Percentiles rank a stretch among this genome's conserved stretches.
These are phyloP conservation scores for Crypturellus tataupa DNA, from an alignment of 2,797 vertebrate genomes.

Conservation along the genomic window DNA sequence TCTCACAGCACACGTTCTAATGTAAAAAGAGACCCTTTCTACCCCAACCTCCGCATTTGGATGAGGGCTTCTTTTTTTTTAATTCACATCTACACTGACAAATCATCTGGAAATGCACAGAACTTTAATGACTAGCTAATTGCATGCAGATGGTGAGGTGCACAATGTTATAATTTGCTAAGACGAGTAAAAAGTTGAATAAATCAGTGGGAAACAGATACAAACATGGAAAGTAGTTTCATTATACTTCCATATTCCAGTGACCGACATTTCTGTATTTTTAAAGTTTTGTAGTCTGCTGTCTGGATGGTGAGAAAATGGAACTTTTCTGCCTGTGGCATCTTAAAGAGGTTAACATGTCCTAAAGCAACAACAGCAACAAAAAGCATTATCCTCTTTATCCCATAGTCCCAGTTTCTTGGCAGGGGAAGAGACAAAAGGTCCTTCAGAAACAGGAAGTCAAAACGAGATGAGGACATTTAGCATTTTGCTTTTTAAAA, in stretches of 20 bases:
- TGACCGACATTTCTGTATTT: constrained; percentile 24
- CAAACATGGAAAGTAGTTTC: constrained; percentile 7
- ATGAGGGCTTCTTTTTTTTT: not conserved
- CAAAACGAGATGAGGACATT: not conserved
- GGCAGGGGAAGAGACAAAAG: not conserved
- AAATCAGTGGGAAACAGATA: not conserved
- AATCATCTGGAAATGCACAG: not conserved
- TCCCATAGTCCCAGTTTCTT: not conserved
- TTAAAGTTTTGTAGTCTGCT: not conserved
- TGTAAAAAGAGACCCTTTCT: not conserved
- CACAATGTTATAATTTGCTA: not conserved
- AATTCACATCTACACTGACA: rapidly evolving
- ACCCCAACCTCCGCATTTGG: not conserved
- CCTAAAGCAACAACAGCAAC: not conserved
- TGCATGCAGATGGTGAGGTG: not conserved
- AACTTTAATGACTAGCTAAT: not conserved
- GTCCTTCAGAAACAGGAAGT: not conserved
- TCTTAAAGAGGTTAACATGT: not conserved
- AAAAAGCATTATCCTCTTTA: not conserved
- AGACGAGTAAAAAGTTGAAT: not conserved
- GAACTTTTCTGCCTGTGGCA: not conserved
- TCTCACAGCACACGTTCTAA: not conserved
- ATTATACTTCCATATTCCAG: not conserved
- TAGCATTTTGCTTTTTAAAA: not conserved
- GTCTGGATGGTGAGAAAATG: not conserved